Base-by-base conservation (phyloP, 1,140 invertebrate genomes). In the Cydia strobilella region DNA sequence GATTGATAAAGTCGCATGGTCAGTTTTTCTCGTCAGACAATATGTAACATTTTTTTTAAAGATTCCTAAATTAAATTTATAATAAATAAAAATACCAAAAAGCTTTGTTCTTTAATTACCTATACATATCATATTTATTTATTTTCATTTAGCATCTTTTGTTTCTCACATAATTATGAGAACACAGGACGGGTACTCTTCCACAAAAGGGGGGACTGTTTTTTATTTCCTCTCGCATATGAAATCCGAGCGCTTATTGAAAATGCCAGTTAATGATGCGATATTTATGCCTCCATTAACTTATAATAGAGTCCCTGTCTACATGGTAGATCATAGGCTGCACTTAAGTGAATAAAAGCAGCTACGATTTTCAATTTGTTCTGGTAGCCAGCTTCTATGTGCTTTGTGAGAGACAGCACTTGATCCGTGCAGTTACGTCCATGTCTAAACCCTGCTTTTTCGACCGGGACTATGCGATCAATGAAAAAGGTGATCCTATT, bases 241-340 rank as follows among this genome's bases (percentile, higher is more conserved):
- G 31, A 42, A 69, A 69, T 69, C 31, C 65, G 65, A 35, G 31
- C 65, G 65, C 31, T 69, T 69, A 69, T 69, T 69, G 42, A 69
- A 69, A 69, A 69, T 66, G 63, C 63, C 23, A n/a, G 63, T 66
- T 66, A 66, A 69, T 69, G 31, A 69, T 10, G 65, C 31, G 31
- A 69, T 39, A 69, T 39, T 15, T 27, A 20, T 69, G 6, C 65
- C 15, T n/a, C n/a, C 25, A 25, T 25, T 25, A 25, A 25, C 25
- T 25, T 25, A 25, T 25, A 25, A 3, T 25, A 25, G 25, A 25
- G 25, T 25, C 25, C 25, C 25, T 25, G 25, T 25, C 25, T 25
- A 1, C 25, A 25, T 3, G 3, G 1, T 1, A 3, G 1, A 25
- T 25, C 25, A 3, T 25, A 25, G 25, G 25, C 25, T 25, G 25